Evolutionary conservation across 2,113 vertebrate genomes (phyloP).

Genomic region (Hippocampus guttulatus): DNA sequence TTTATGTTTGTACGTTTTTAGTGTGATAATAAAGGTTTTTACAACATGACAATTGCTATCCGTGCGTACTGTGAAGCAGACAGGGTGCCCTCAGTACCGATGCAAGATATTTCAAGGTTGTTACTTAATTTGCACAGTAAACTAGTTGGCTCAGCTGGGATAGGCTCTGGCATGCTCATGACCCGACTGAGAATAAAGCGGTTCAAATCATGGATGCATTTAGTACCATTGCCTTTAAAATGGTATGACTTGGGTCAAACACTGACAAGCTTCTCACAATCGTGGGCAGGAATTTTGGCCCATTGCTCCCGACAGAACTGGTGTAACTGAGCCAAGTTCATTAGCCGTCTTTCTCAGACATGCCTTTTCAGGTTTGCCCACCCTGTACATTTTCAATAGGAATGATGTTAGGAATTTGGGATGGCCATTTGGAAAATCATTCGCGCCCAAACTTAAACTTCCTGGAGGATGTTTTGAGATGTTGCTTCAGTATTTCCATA

Average conservation of each 20-base stretch:
- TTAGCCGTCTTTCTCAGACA: background rate
- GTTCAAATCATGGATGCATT: no score
- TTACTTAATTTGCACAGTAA: background rate
- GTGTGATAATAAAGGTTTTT: slow-evolving; percentile 42
- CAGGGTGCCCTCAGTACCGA: background rate
- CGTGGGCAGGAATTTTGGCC: background rate
- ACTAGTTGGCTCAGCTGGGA: no score
- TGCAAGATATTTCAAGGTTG: background rate
- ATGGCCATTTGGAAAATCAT: background rate
- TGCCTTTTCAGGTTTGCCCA: background rate
- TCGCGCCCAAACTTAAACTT: no score
- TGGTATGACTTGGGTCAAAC: background rate
- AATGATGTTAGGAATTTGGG: background rate
- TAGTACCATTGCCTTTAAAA: no score
- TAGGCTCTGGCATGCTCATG: no score
- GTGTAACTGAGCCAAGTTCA: background rate
- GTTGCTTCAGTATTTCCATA: no score
- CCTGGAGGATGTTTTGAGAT: no score
- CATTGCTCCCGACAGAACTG: background rate
- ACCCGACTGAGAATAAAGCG: no score
- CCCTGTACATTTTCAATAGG: background rate
- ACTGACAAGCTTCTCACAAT: background rate
- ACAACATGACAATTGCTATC: background rate
- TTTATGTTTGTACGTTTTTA: slow-evolving; percentile 27
- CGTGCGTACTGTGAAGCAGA: slow-evolving; percentile 1